A percentile compares a stretch with the other conserved stretches of the same genome.
These are phyloP conservation scores for Ephestia elutella DNA, from an alignment of 1,140 invertebrate genomes.

Conservation along the genomic window DNA sequence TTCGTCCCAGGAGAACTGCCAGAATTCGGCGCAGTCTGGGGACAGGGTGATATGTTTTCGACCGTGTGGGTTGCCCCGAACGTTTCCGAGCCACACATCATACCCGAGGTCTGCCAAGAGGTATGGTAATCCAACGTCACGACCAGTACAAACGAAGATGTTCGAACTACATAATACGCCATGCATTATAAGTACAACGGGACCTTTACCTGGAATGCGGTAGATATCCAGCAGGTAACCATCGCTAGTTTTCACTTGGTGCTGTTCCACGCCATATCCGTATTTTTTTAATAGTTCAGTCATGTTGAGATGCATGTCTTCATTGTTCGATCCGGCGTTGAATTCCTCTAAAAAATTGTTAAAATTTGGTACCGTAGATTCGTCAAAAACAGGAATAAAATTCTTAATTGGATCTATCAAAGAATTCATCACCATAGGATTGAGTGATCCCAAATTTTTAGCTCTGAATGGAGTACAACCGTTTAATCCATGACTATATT, in stretches of 20 bases:
- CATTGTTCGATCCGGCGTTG: not conserved
- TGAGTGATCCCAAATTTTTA: too few relatives aligned
- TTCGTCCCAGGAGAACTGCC: slow-evolving; percentile 76
- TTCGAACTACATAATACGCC: slow-evolving; percentile 78
- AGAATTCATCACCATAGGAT: too few relatives aligned
- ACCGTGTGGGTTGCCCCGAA: slow-evolving; percentile 77
- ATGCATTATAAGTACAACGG: slow-evolving; percentile 55
- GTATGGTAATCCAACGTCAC: slow-evolving; percentile 76
- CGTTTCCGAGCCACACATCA: slow-evolving; percentile 83
- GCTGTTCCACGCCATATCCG: not conserved
- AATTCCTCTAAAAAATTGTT: not conserved
- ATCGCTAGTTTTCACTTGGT: not conserved
- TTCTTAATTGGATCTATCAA: too few relatives aligned
- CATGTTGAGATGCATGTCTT: not conserved
- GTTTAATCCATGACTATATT: too few relatives aligned
- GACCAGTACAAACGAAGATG: slow-evolving; percentile 77
- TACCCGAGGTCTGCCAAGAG: slow-evolving; percentile 80
- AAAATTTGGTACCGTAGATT: too few relatives aligned
- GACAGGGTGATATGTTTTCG: slow-evolving; percentile 69
- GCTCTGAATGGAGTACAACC: too few relatives aligned
- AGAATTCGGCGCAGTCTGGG: slow-evolving; percentile 68
- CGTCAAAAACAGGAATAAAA: too few relatives aligned
- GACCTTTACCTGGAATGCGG: not conserved
- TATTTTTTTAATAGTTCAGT: not conserved
- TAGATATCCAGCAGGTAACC: not conserved